Evolutionary conservation across 92 coral and sea anemone genomes (phyloP), one percentile per base, ranked within the genome.

Genomic region (Phenganax stokvisi): DNA sequence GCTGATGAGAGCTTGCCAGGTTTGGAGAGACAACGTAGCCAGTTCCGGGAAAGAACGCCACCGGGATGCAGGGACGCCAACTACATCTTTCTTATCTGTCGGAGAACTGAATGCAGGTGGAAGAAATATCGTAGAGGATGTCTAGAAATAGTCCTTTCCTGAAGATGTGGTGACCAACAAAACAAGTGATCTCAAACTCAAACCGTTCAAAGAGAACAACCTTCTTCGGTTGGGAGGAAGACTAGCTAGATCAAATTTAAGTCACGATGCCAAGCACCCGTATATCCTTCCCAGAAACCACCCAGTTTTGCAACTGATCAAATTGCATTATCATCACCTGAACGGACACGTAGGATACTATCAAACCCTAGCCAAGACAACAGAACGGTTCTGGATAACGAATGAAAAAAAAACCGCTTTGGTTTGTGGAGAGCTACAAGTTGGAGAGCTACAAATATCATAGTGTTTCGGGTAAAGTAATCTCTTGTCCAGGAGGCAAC

Each of bases 301-400:
- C 75, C 17, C 28, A 3, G 56, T 71, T 15, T 71, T 54, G 6
- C 53, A 71, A 52, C 44, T 71, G 75, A 71, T 71, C 53, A 30
- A 2, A 37, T 44, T 71, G 28, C 75, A 71, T 17, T 71, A 71
- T 44, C 75, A 71, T 54, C 10, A 12, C 13, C 75, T 71, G 17
- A 71, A 71, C 75, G 75, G 75, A 30, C 75, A 71, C 56, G 56
- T 44, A 30, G 75, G 75, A 25, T 29, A 54, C 54, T n/a, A 71
- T 44, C 75, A 71, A 31, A 71, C 75, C 6, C 29, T 71, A 71
- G 75, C 75, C 9, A 71, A 71, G 12, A 71, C 56, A 9, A 37
- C 53, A 71, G 75, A 71, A 17, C 75, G 75, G 3, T 71, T 71
- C 44, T 71, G 75, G 75, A 71, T 71, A 11, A 71, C 75, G 9